Evolutionary conservation across 2,797 vertebrate species (phyloP), one percentile per base, ranked within the genome.

Genomic region (Allobates femoralis): DNA sequence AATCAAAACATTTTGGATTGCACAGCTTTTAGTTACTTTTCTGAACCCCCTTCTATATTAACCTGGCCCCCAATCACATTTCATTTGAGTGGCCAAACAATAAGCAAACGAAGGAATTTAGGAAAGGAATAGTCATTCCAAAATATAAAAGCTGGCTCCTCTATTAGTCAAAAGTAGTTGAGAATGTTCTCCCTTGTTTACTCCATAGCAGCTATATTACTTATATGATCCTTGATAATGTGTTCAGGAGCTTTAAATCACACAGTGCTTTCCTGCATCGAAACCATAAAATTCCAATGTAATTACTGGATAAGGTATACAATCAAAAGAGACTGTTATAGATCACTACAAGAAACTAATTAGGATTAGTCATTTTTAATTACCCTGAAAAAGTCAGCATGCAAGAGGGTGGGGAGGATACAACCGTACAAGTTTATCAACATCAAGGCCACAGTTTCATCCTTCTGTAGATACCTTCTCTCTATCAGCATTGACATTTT

Each of bases 361-460:
- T 89, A 3, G 88, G 89, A 91, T 88, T 89, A 91, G 79, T 92
- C 90, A 93, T 87, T 81, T 11, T 87, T 88, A 85, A 89, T 90
- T 90, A 88, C 90, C 28, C n/a, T 1, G 1, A 74, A 87, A 85
- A 90, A 80, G 85, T 67, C 66, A 78, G 14, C 79, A 76, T 30
- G 90, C 82, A 86, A 37, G n/a, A 85, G 90, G 89, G 91, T 84
- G 79, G 89, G 85, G 88, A 84, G 58, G 21, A 67, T 10, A 37
- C 12, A 76, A 66, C 64, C 55, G 32, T 75, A 64, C 60, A 76
- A 56, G 74, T 82, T 82, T 64, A 81, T 76, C 79, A 81, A 82
- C 85, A 77, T 77, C 21, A 32, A 26, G 56, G 32, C 41, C 30
- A 76, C 78, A 41, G 37, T 41, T 28, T 66, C 50, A 50, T 41